These are phyloP conservation scores for Probosciger aterrimus DNA, from an alignment of 2,113 vertebrate species.

Conservation along the genomic window DNA sequence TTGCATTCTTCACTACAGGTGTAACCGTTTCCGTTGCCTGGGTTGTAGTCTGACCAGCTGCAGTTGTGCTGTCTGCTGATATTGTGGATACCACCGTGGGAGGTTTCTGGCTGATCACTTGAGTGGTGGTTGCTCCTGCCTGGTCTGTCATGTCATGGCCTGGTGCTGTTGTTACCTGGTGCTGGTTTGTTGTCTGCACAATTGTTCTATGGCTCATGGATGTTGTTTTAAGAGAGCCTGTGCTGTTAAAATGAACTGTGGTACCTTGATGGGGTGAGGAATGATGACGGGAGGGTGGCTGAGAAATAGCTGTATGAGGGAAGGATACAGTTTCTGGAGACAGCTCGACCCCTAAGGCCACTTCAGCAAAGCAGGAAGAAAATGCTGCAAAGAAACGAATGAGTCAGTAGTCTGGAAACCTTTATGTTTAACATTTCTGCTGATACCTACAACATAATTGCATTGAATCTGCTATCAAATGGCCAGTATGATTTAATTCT, in stretches of 20 bases:
- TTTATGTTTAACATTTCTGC: not conserved
- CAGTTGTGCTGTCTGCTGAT: not conserved
- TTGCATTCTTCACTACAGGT: not conserved
- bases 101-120: not conserved
- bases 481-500: not conserved
- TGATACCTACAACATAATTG: not conserved
- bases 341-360: not conserved
- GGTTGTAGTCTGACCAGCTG: not conserved
- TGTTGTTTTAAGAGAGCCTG: not conserved
- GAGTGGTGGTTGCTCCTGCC: not conserved
- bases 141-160: not conserved
- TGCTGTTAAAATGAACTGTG: not conserved
- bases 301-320: not conserved
- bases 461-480: not conserved
- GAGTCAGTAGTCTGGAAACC: not conserved
- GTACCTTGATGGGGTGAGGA: not conserved
- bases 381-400: slow-evolving; percentile 57
- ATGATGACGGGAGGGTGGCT: not conserved
- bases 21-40: not conserved
- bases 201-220: not conserved
- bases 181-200: not conserved
- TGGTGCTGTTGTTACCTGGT: not conserved
- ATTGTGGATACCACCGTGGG: not conserved
- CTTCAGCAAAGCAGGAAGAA: slow-evolving; percentile 11
- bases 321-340: not conserved